Evolutionary conservation across 2,888 invertebrate species (phyloP).

Genomic region (Drosophila paramelanica): DNA sequence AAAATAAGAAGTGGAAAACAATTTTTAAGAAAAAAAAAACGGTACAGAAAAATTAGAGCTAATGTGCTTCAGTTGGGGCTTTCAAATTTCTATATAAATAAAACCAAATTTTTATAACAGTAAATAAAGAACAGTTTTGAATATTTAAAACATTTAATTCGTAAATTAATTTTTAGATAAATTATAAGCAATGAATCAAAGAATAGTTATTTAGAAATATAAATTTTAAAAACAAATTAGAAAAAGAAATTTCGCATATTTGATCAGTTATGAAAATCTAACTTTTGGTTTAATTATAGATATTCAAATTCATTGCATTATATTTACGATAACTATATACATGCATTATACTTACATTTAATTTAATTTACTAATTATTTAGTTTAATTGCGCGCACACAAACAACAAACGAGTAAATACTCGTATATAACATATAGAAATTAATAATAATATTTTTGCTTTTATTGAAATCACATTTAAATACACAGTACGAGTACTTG

Average conservation of each 20-base stretch:
- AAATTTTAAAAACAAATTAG: too few relatives aligned
- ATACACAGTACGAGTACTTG: constrained; percentile 21
- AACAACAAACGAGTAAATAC: constrained; percentile 13
- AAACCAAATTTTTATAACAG: too few relatives aligned
- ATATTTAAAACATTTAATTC: too few relatives aligned
- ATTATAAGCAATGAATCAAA: not conserved
- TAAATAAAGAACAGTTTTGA: too few relatives aligned
- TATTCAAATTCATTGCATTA: not conserved
- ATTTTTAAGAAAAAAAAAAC: not conserved
- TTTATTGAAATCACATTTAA: constrained; percentile 30
- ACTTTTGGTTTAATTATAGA: too few relatives aligned
- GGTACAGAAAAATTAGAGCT: not conserved
- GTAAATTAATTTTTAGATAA: too few relatives aligned
- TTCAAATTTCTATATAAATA: too few relatives aligned
- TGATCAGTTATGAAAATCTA: not conserved
- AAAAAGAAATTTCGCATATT: not conserved
- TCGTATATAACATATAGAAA: constrained; percentile 14
- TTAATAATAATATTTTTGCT: constrained; percentile 20
- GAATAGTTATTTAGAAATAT: too few relatives aligned
- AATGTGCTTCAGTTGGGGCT: not conserved
- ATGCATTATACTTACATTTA: constrained; percentile 27
- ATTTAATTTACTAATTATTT: constrained; percentile 1
- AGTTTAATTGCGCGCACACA: constrained; percentile 6
- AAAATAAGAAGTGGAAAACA: not conserved
- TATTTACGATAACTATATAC: not conserved